Percentiles rank a stretch among this genome's conserved stretches.
Evolutionary conservation across 2,888 invertebrate species (phyloP).

Genomic region (Drosophila sordidula): DNA sequence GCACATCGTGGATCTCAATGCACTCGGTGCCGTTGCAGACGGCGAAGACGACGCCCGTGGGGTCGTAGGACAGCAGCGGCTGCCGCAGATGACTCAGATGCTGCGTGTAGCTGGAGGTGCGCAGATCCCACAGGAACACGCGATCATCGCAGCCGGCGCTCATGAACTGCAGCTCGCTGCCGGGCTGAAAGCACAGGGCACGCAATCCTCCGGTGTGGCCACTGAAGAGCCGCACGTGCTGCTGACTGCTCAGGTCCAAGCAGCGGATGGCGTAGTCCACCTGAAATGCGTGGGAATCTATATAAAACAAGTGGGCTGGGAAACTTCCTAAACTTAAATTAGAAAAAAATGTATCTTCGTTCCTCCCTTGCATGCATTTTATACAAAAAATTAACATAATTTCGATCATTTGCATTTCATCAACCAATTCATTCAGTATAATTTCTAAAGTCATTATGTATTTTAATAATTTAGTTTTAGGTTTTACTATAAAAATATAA

Average conservation of each 20-base stretch:
- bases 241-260: constrained; percentile 35
- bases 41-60: constrained; percentile 50
- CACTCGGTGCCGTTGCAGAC: constrained; percentile 10
- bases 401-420: too few species aligned
- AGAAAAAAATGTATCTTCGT: too few species aligned
- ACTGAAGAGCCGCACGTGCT: constrained; percentile 26
- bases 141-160: constrained; percentile 47
- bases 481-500: too few species aligned
- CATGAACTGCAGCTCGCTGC: constrained; percentile 34
- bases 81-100: constrained; percentile 7
- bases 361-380: too few species aligned
- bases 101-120: constrained; percentile 5
- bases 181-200: constrained; percentile 37
- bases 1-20: constrained; percentile 51
- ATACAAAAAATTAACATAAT: too few species aligned
- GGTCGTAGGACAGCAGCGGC: constrained; percentile 51
- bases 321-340: too few species aligned
- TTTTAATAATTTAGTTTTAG: too few species aligned
- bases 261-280: constrained; percentile 32
- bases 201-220: constrained; percentile 28
- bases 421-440: too few species aligned
- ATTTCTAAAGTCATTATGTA: too few species aligned
- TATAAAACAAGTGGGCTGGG: too few species aligned
- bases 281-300: constrained; percentile 6
- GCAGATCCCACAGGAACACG: constrained; percentile 56